Evolutionary conservation across 1,140 invertebrate species (phyloP), one percentile per base, ranked within the genome.

Genomic region (Drosophila ercepeae): DNA sequence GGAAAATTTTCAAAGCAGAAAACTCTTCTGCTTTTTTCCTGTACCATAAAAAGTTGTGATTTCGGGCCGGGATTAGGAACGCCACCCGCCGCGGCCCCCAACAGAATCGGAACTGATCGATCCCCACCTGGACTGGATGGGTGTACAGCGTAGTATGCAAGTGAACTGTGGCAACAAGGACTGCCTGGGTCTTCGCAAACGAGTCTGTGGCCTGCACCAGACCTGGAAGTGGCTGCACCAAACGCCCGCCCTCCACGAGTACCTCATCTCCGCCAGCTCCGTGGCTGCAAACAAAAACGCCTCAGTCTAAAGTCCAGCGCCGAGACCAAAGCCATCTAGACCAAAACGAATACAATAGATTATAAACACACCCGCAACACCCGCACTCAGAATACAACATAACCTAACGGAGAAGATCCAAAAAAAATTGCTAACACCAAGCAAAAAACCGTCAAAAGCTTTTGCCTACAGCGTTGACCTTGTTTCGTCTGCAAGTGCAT

Each of bases 201-300:
- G 96, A 92, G 94, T 95, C 92, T 96, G 95, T 92, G 93, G 93
- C 91, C 94, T 97, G 91, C 96, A 97, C 92, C 96, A 97, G 92
- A 97, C 96, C 81, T 97, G 95, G 94, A 97, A 97, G 96, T 97
- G 96, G 96, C 92, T 97, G 90, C 96, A 97, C 92, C 96, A 97
- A 91, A 97, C 96, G 45, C 95, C 96, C 74, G 94, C 95, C 74
- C 93, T 97, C 52, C 96, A 97, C 94, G 95, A 96, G 77, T 96
- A 96, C 82, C 93, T 97, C 73, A 95, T 97, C 90, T 94, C 95
- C 64, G 93, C 96, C 75, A 95, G 95, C 55, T 93, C 95, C 63
- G 94, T 94, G 83, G 94, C 96, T 92, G 94, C 94, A 92, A 93
- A 84, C 71, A 69, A 60, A 59, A 39, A 69, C 60, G 50, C 61